Percentiles rank a stretch among this genome's conserved stretches.
Conservation (phyloP, 1,140 invertebrate species). For the Drosophila pseudoananassae region DNA sequence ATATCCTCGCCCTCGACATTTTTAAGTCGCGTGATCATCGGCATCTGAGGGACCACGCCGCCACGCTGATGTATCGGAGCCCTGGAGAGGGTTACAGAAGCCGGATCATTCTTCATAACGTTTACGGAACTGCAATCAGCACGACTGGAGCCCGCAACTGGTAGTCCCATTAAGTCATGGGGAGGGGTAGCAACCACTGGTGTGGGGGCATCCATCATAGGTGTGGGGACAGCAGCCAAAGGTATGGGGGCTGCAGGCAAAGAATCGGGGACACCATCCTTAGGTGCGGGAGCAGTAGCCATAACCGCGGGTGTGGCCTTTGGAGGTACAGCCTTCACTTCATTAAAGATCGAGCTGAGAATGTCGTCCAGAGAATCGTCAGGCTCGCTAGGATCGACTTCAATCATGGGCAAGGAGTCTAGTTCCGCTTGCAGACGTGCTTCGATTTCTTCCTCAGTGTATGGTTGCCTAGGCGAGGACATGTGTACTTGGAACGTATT, state of each 20-base stretch:
- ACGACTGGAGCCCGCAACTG: neutral
- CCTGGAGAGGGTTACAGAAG: neutral
- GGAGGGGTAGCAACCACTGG: neutral
- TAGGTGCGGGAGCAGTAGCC: neutral
- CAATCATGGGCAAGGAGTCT: slow-evolving; percentile 42
- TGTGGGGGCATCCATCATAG: neutral
- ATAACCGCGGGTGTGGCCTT: neutral
- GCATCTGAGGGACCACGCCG: neutral
- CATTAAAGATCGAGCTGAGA: neutral
- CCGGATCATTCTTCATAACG: neutral
- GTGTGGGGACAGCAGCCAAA: too few species aligned
- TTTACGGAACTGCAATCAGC: neutral
- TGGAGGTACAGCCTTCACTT: neutral
- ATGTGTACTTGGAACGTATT: neutral
- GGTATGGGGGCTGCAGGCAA: too few species aligned
- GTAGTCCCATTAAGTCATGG: neutral
- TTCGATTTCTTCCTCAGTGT: slow-evolving; percentile 34
- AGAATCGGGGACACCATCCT: too few species aligned
- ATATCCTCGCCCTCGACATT: slow-evolving; percentile 14
- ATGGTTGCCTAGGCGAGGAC: neutral
- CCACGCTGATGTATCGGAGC: neutral
- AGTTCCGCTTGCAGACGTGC: slow-evolving; percentile 57
- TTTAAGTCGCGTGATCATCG: slow-evolving; percentile 12
- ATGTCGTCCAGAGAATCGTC: neutral
- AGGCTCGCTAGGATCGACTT: slow-evolving; percentile 7